These are phyloP conservation scores for Drosophila obscura DNA, from an alignment of 1,140 invertebrate species.

Conservation along the genomic window DNA sequence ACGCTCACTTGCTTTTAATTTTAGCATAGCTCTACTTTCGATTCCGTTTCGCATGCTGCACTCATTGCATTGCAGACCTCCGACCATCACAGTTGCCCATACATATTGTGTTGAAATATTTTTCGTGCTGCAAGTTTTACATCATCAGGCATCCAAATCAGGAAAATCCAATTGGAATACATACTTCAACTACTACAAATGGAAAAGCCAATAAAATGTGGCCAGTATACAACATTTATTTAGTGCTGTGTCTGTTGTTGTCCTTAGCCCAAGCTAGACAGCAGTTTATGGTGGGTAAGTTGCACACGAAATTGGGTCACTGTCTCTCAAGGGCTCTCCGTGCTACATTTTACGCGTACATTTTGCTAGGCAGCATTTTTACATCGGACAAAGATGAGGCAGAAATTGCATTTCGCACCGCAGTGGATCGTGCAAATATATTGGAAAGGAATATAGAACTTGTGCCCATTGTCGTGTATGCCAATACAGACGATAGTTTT, in stretches of 20 bases:
- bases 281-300: constrained; percentile 74
- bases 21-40: constrained; percentile 63
- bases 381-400: constrained; percentile 82
- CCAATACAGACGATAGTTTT: constrained; percentile 83
- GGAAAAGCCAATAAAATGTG: constrained; percentile 43
- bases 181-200: neutral
- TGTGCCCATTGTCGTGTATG: constrained; percentile 74
- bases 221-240: constrained; percentile 23
- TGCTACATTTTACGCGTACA: neutral
- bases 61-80: constrained; percentile 60
- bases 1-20: constrained; percentile 44
- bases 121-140: constrained; percentile 46
- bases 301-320: constrained; percentile 55
- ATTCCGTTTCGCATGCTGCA: constrained; percentile 23
- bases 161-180: constrained; percentile 5
- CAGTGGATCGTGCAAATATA: constrained; percentile 84
- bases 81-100: constrained; percentile 51
- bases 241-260: constrained; percentile 20
- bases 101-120: neutral
- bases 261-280: constrained; percentile 43
- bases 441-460: constrained; percentile 79
- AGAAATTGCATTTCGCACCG: constrained; percentile 84
- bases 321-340: constrained; percentile 13
- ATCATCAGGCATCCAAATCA: constrained; percentile 64
- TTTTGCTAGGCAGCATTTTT: constrained; percentile 83